Base-by-base conservation (phyloP, 2,797 vertebrate species). In the Coendou prehensilis region DNA sequence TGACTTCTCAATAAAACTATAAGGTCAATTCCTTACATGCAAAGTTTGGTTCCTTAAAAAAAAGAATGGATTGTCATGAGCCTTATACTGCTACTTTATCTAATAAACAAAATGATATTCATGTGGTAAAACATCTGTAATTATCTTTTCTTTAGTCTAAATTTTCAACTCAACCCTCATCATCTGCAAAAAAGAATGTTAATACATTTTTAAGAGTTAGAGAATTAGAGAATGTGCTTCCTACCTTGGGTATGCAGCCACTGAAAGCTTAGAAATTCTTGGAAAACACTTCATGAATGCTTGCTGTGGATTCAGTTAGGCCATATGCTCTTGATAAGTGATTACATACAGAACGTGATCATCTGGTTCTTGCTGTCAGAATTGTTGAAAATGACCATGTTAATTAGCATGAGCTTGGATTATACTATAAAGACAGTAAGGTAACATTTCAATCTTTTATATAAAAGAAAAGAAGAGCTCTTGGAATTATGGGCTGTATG, bases 11-110 rank as follows among this genome's bases (percentile, higher is more conserved):
- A 59, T 79, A 59, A 33, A 85, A 82, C 41, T 15, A 82, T 63
- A 52, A 78, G 73, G 57, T 82, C 20, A 15, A 20, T 84, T 87
- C 71, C 69, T 95, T 67, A 81, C 88, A 81, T 87, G 45, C 2
- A 67, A 45, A n/a, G 59, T 22, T 91, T 78, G 28, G 83, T 83
- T 86, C 79, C 87, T 95, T 95, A 91, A 97, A 52, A 59, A 37
- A 75, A 45, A 47, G 30, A 83, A 64, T 0, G 9, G 63, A 76
- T 76, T 61, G 1, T 80, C 75, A 61, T 93, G 81, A 93, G 78
- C 41, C 37, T n/a, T 75, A 71, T 84, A 50, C 50, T 84, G 2
- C 10, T 79, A 23, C 4, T 41, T 92, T 50, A 80, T 81, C 33
- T 61, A 84, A 91, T 84, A 92, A 64, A 26, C 33, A 87, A 85